Conservation (phyloP, 2,113 vertebrate genomes). For the Alexandromys fortis region DNA sequence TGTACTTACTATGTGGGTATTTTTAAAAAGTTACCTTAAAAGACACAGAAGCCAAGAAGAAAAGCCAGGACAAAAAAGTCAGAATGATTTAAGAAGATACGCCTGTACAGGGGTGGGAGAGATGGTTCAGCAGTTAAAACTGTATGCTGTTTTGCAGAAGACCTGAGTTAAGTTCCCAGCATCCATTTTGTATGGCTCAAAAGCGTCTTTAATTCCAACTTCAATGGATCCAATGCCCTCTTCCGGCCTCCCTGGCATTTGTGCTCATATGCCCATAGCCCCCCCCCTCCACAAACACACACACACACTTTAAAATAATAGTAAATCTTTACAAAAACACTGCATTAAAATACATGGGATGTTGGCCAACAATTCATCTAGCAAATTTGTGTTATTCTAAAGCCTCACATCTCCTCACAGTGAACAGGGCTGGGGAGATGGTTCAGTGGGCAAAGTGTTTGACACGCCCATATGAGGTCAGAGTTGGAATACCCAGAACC, state of each 20-base stretch:
- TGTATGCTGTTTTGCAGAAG: neutral
- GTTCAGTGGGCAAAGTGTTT: too few relatives aligned
- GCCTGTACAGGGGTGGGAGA: neutral
- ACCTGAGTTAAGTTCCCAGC: neutral
- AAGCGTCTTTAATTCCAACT: neutral
- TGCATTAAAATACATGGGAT: neutral
- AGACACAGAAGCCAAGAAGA: neutral
- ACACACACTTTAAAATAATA: neutral
- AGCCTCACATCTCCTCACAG: neutral
- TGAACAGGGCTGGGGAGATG: neutral
- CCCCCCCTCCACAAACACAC: too few relatives aligned
- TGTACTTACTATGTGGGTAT: neutral
- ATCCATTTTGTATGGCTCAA: neutral
- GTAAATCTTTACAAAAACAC: neutral
- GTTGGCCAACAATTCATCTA: neutral
- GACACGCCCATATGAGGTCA: accelerated
- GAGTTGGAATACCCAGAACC: neutral
- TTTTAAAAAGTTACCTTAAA: conserved; percentile 39
- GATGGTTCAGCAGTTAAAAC: neutral
- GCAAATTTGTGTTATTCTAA: conserved; percentile 25
- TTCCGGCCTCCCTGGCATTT: neutral
- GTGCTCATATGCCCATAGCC: neutral
- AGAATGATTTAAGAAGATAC: neutral
- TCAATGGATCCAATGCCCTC: neutral
- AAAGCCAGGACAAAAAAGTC: conserved; percentile 13